phyloP scores from a whole-genome alignment of 2,113 vertebrate genomes.

The Typhlomys cinereus region DNA sequence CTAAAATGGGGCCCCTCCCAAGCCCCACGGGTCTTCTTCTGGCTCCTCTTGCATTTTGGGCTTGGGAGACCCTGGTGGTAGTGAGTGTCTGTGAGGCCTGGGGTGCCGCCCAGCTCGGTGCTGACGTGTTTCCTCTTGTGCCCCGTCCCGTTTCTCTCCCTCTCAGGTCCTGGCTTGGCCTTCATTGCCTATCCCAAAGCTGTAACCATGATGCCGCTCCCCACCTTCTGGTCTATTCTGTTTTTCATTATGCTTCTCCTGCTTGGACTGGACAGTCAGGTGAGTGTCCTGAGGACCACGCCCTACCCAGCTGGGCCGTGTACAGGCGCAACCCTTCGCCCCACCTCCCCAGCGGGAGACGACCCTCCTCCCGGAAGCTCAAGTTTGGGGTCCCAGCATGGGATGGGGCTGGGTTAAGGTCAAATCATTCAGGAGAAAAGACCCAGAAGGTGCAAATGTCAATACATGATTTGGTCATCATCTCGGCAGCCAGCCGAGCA shows the following conservation, averaged over 20 bases:
- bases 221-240: slow-evolving; percentile 98
- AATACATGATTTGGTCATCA: neutral
- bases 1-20: slow-evolving; percentile 77
- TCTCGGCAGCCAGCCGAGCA: neutral
- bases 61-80: slow-evolving; percentile 80
- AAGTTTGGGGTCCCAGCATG: neutral
- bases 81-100: slow-evolving; percentile 71
- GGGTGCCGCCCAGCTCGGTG: neutral
- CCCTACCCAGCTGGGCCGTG: accelerated
- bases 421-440: neutral
- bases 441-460: neutral
- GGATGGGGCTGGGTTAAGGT: neutral
- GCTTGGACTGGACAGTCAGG: slow-evolving; percentile 99
- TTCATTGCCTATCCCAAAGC: slow-evolving; percentile 99
- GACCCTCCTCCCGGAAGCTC: neutral
- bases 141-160: slow-evolving; percentile 82
- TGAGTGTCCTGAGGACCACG: slow-evolving; percentile 75
- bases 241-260: slow-evolving; percentile 99
- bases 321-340: too few relatives aligned
- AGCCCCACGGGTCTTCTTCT: slow-evolving; percentile 72
- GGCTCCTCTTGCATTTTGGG: slow-evolving; percentile 80
- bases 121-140: slow-evolving; percentile 75
- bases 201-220: slow-evolving; percentile 98
- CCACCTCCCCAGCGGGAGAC: neutral
- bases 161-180: slow-evolving; percentile 96